Conservation (phyloP, 2,888 invertebrate genomes). For the Trimorus sp. region DNA sequence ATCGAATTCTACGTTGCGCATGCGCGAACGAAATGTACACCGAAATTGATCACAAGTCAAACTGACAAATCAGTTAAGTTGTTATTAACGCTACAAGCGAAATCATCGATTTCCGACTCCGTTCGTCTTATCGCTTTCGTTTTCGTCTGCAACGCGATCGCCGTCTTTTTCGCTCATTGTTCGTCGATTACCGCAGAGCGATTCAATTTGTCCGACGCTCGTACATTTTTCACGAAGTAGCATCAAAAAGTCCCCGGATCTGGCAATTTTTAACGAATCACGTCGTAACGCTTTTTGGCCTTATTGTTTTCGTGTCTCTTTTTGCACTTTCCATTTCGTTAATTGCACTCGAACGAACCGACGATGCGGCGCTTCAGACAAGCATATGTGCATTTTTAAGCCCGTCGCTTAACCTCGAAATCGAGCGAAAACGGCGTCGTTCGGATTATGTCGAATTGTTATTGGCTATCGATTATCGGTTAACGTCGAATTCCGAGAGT, state of each 20-base stretch:
- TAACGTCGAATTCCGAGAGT: neutral
- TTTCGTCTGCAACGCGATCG: constrained; percentile 15
- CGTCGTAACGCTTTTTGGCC: constrained; percentile 3
- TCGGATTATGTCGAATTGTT: neutral
- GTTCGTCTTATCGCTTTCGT: constrained; percentile 30
- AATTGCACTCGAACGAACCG: constrained; percentile 20
- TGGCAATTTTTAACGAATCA: neutral
- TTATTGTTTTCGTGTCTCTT: neutral
- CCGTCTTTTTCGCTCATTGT: constrained; percentile 20
- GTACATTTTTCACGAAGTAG: constrained; percentile 23
- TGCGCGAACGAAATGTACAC: constrained; percentile 41
- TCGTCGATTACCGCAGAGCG: constrained; percentile 41
- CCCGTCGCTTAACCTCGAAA: constrained; percentile 10
- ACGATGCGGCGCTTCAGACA: constrained; percentile 7
- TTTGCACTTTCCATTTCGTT: constrained; percentile 11
- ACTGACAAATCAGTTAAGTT: neutral
- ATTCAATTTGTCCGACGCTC: constrained; percentile 71
- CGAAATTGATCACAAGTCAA: too few relatives aligned
- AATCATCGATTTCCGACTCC: constrained; percentile 22
- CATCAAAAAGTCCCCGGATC: constrained; percentile 27
- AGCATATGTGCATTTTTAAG: constrained; percentile 13
- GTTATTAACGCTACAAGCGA: constrained; percentile 32
- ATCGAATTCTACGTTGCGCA: constrained; percentile 57
- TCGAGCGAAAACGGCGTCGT: neutral
- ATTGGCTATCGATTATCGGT: constrained; percentile 10